Base-by-base conservation (phyloP, 1,140 invertebrate genomes). In the Piezodorus guildinii region DNA sequence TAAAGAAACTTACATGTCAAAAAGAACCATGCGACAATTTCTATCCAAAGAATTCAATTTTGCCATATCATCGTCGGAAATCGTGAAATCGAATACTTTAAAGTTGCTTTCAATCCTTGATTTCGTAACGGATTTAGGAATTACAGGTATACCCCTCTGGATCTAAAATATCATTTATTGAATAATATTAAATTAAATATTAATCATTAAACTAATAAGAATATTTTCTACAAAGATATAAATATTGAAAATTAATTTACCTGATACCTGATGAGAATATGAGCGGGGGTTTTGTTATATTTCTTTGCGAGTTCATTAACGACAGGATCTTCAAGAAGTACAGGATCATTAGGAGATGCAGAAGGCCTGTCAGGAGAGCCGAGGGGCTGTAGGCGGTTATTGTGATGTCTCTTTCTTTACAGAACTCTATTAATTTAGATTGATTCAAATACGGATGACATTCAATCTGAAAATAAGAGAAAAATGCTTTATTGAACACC, bases 61-160 rank as follows among this genome's bases (percentile, higher is more conserved):
- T 8, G 68, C 68, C 23, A 75, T 71, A 60, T 85, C 83, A 44
- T 81, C 80, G 12, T 74, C 66, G 5, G 77, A 74, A 62, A 90
- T 72, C 62, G 78, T 73, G 72, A 90, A 90, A 71, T 87, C 84
- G 71, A 84, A 87, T 51, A 89, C 78, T 62, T 85, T 71, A 68
- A 87, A 78, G 71, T 92, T 92, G 52, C 84, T 77, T 66, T 77
- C 73, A 52, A 91, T 84, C 64, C 88, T 79, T 1, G 76, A 73
- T 69, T 83, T 81, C 17, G 78, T 88, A 12, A 85, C 82, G 10
- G 86, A 75, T 79, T 86, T 85, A 16, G 83, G 83, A 66, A 85
- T 81, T 16, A 79, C 75, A 62, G 79, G 73, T 21, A 80, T 66
- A 6, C 76, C 79, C 49, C 77, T 71, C 70, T 85, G 77, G 25